These are phyloP conservation scores for Lindbergichthys nudifrons DNA, from an alignment of 2,797 vertebrate species.

Conservation along the genomic window DNA sequence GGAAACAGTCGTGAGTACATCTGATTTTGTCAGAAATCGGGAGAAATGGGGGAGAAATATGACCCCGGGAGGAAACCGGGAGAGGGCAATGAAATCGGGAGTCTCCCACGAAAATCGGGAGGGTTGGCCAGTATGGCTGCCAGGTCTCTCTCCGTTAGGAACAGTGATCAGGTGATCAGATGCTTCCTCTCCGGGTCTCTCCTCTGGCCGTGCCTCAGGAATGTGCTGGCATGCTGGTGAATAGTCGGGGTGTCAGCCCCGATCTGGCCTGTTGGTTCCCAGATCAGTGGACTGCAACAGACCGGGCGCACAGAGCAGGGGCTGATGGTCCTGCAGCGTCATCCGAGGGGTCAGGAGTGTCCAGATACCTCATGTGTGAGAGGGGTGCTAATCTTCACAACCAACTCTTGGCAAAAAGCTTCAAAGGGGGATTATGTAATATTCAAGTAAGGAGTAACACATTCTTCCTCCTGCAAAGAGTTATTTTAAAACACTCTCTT, in stretches of 20 bases:
- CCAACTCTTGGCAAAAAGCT: not conserved
- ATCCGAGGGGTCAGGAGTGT: slow-evolving; percentile 3
- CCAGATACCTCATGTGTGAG: not conserved
- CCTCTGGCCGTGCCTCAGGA: slow-evolving; percentile 67
- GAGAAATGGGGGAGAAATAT: no score
- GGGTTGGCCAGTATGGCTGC: no score
- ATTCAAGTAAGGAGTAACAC: not conserved
- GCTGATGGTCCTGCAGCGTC: slow-evolving; percentile 23
- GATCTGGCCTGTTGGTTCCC: slow-evolving; percentile 75
- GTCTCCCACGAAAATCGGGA: no score
- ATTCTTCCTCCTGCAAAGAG: not conserved
- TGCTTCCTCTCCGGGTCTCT: slow-evolving; percentile 52
- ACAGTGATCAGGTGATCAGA: slow-evolving; percentile 52
- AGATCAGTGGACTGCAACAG: slow-evolving; percentile 71
- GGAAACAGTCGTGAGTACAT: no score
- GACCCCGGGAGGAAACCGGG: no score
- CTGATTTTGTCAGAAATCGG: no score
- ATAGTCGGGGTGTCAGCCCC: slow-evolving; percentile 72
- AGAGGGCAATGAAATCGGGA: no score
- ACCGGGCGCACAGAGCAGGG: slow-evolving; percentile 35
- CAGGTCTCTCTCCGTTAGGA: slow-evolving; percentile 8
- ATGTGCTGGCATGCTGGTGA: slow-evolving; percentile 70
- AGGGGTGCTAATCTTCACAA: not conserved
- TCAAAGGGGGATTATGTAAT: not conserved
- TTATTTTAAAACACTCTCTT: not conserved